Evolutionary conservation across 2,888 invertebrate genomes (phyloP), one percentile per base, ranked within the genome.

Genomic region (Dromius quadrimaculatus): DNA sequence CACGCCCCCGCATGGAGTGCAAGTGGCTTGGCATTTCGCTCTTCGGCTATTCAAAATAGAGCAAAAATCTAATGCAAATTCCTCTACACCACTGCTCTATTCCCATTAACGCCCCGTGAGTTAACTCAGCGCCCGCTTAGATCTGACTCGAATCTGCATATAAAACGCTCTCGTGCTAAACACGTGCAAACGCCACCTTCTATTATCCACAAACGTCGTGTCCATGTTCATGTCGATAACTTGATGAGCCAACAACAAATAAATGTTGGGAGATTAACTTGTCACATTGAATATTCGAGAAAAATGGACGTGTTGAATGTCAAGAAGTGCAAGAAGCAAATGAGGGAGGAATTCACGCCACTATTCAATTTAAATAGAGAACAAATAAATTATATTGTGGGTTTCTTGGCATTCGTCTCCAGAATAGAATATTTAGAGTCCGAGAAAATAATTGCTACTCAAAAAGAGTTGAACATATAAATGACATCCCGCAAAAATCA

Each of bases 141-240:
- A 41, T 41, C 38, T 5, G 8, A 28, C 13, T 20, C 38, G 32
- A 36, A 66, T 66, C 66, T 66, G 54, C 54, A 66, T 66, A 66
- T 54, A 66, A 66, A 66, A 50, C 57, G 54, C 38, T 54, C 57
- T 54, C 66, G 54, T 66, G 54, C 50, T 28, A 11, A 66, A 50
- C 57, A 66, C 66, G 54, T 66, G 54, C 50, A 50, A 32, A 66
- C 23, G 66, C 57, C 66, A 66, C 41, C 38, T 66, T 57, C 50
- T 23, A 57, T 66, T 66, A 66, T 17, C 15, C 28, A 8, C 8
- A 3, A 17, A 41, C 15, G 41, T 9, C 15, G 41, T 41, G 41
- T 15, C 15, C 6, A 20, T 9, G 45, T 28, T 28, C 28, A 45
- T 50, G 47, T 28, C 50, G 47, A 47, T 28, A 54, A 6, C 13